Conservation (phyloP, 92 coral and sea anemone species). For the Phymanthus crucifer region DNA sequence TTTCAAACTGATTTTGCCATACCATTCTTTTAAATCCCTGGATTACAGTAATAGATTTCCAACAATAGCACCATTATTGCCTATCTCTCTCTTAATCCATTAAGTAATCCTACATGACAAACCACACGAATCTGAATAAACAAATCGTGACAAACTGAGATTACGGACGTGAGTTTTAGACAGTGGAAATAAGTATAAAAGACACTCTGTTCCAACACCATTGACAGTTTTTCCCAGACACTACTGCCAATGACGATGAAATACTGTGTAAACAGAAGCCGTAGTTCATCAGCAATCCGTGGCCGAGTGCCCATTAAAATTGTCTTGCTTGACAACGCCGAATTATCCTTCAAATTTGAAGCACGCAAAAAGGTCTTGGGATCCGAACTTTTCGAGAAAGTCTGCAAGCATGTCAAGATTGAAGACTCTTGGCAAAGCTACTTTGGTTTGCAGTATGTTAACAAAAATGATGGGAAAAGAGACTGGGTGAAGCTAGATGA, state of each 20-base stretch:
- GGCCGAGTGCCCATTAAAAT: conserved; percentile 25
- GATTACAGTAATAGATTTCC: background rate
- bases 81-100: background rate
- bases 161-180: background rate
- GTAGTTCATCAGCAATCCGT: background rate
- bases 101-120: background rate
- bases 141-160: background rate
- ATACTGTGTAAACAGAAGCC: background rate
- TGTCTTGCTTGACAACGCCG: conserved; percentile 71
- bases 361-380: conserved; percentile 48
- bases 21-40: background rate
- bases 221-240: background rate
- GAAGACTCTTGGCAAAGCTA: conserved; percentile 52
- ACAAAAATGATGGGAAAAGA: conserved; percentile 72
- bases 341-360: conserved; percentile 54
- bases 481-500: conserved; percentile 75
- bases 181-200: background rate
- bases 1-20: too few species aligned
- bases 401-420: conserved; percentile 60
- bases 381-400: conserved; percentile 58
- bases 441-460: conserved; percentile 80
- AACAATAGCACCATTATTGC: background rate
- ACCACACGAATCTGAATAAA: background rate
- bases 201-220: background rate
- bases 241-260: conserved; percentile 11